phyloP scores from a whole-genome alignment of 1,140 invertebrate genomes.

The Solenopsis invicta region DNA sequence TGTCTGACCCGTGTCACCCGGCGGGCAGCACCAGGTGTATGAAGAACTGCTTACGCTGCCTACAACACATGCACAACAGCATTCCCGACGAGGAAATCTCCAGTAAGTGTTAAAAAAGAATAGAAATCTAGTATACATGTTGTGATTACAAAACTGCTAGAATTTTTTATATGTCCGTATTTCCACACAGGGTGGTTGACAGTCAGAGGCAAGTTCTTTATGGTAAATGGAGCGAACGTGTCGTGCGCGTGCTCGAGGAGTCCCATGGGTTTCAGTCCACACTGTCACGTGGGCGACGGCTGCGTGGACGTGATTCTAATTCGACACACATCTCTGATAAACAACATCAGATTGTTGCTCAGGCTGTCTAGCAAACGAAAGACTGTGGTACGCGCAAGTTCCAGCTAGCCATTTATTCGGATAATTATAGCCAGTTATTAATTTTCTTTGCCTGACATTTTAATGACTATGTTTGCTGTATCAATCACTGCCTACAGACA shows the following conservation, averaged over 20 bases:
- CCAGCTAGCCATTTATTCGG: background rate
- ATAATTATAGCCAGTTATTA: conserved; percentile 11
- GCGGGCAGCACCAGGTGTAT: conserved; percentile 84
- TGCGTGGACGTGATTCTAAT: conserved; percentile 93
- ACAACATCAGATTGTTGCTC: conserved; percentile 91
- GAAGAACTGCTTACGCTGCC: conserved; percentile 85
- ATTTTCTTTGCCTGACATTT: background rate
- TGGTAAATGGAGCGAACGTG: conserved; percentile 93
- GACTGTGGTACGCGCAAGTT: conserved; percentile 86
- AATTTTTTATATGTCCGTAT: background rate
- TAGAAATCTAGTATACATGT: background rate
- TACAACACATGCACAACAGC: conserved; percentile 78
- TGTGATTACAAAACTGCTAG: background rate
- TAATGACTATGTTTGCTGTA: background rate
- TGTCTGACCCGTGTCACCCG: conserved; percentile 86
- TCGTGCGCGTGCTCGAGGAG: conserved; percentile 92
- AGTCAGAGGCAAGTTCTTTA: conserved; percentile 92
- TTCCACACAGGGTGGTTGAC: conserved; percentile 87
- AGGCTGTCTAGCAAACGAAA: conserved; percentile 88
- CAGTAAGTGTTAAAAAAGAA: conserved; percentile 71
- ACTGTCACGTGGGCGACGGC: conserved; percentile 94
- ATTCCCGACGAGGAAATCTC: conserved; percentile 79
- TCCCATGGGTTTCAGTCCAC: conserved; percentile 93
- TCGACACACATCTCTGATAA: conserved; percentile 91
- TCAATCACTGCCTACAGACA: background rate